Base-by-base conservation (phyloP, 2,797 vertebrate species). In the Serranus cabrilla region DNA sequence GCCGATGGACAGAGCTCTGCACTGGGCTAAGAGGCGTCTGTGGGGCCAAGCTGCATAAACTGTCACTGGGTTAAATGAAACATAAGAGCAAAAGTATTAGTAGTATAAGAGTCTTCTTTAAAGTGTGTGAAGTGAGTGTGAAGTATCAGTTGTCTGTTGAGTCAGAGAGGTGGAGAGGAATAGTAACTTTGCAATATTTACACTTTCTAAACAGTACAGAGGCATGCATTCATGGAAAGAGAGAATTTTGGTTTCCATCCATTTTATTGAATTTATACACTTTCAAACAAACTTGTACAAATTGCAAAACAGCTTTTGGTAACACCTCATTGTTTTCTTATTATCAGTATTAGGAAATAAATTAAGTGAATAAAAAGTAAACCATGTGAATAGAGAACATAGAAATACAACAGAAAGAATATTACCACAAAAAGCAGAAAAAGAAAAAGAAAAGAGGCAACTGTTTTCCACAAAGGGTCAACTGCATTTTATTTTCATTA, bases 251-350 rank as follows among this genome's bases (percentile, higher is more conserved):
- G 84, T 89, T 93, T 93, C 77, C 80, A 93, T 92, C 88, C 76
- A 91, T 94, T 96, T 94, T 95, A 95, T 95, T 95, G 90, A 93
- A 92, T 93, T 94, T 83, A 92, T 89, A 94, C 90, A 94, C 91
- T 92, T 91, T 92, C 87, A 95, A 95, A 95, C 92, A 91, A 93
- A 92, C 90, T 93, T 89, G 89, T 95, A 95, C 93, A 95, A 95
- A 95, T 94, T 90, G 92, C 91, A 94, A 94, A 95, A 94, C 92
- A 91, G 88, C 86, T 93, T 95, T 94, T 90, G 90, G 89, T 92
- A 94, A 95, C 87, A 92, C 83, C 64, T 92, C 84, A 82, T 89
- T 91, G 72, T 84, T 79, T 79, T 80, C 43, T 83, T 82, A 23
- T 72, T 72, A 80, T 90, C 43, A 73, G 88, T 76, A 86, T 90